Evolutionary conservation across 2,113 vertebrate genomes (phyloP), one percentile per base, ranked within the genome.

Genomic region (Channa argus): DNA sequence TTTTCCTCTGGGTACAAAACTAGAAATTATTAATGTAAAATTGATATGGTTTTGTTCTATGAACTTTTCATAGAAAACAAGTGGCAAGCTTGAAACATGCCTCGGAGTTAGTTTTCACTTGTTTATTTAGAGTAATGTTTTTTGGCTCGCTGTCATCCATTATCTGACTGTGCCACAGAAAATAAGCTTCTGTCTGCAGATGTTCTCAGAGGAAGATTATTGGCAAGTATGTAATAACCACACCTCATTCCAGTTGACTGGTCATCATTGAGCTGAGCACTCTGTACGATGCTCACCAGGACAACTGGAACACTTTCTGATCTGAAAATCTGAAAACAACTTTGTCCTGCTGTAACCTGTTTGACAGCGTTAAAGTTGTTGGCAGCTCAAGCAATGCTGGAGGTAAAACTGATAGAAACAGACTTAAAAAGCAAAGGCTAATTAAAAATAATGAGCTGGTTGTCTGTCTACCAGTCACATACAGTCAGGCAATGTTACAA

Each of bases 381-480:
- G 66, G 49, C 71, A 54, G 50, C 33, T 8, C 15, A 59, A 65
- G 52, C 63, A 52, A 24, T 24, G 43, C 14, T 67, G 24, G 41
- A 76, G 50, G 44, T 69, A 77, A 77, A 84, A 58, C 50, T 39
- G 62, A 63, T 60, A n/a, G n/a, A 46, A 59, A 73, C 37, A 38
- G 38, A 43, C 54, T 63, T 49, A 50, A 53, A 67, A 63, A 52
- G 5, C 34, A 54, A 33, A 13, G 34, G 56, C 68, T 79, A 53
- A 82, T 85, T 88, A 80, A 80, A 88, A 75, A 61, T 71, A 80
- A 88, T 71, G 75, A 90, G 76, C 36, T 63, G 41, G 37, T 36
- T 69, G 45, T 39, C 53, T 73, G 38, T 63, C 36, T 47, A 63
- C 43, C 64, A 52, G 66, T 67, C 41, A 49, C 34, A 74, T 80